Base-by-base conservation (phyloP, 2,113 vertebrate genomes). In the Silurus glanis region DNA sequence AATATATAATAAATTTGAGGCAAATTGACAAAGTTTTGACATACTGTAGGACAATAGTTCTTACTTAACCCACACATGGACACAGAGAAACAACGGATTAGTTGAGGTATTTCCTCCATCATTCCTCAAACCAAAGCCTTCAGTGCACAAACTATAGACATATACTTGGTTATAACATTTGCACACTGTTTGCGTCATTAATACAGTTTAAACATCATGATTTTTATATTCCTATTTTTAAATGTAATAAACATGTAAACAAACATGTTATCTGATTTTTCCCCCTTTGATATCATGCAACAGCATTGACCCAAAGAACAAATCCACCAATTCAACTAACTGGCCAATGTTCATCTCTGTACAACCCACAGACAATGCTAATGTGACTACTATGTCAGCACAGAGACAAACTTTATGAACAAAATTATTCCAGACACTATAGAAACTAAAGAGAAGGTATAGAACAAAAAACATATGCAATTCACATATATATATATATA, bases 321-420 rank as follows among this genome's bases (percentile, higher is more conserved):
- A 17, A 23, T 51, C 19, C 47, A 45, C 37, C 10, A 49, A 10
- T 23, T 74, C 49, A n/a, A 16, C 45, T 86, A 62, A 74, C 4
- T 1, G 13, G 7, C 9, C 12, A 4, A 25, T 78, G 3, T 67
- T 61, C 28, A 17, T 45, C 94, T 91, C 87, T 55, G 89, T 82
- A 1, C 92, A 93, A 79, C 87, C 94, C 9, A 97, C 96, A 0
- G 97, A 98, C 94, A 99, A 99, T 71, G 95, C 95, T 82, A 97
- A 6, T 14, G 96, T 0, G 97, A 99, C 91, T 99, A 96, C 80
- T 99, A 96, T 7, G 92, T 97, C 91, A 98, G 95, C 93, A 96
- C 91, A 0, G 98, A 99, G 94, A 97, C 95, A 2, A 94, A 94
- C 85, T 94, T 95, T 89, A 97, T 99, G 90, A 95, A 96, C 92